These are phyloP conservation scores for Sialia sialis DNA, from an alignment of 2,113 vertebrate genomes.

Conservation along the genomic window DNA sequence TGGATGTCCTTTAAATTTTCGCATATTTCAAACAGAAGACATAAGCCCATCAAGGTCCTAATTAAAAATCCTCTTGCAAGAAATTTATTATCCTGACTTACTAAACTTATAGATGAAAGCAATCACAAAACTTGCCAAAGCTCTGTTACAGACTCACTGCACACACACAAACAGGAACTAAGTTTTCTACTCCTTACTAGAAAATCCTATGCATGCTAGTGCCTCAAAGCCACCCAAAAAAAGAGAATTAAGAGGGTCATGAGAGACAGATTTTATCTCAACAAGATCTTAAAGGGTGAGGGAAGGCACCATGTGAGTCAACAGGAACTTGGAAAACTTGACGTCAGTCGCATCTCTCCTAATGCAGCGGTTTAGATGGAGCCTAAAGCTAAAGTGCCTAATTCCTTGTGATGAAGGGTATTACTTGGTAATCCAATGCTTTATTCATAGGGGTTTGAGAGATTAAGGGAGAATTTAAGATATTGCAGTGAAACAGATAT, in stretches of 20 bases:
- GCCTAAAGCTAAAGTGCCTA: slow-evolving; percentile 41
- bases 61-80: not conserved
- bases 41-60: not conserved
- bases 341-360: not conserved
- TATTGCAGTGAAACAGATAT: slow-evolving; percentile 34
- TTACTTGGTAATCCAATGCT: slow-evolving; percentile 56
- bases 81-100: not conserved
- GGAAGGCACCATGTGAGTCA: not conserved
- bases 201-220: not conserved
- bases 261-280: not conserved
- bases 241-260: not conserved
- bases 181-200: not conserved
- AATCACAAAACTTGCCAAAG: not conserved
- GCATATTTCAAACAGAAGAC: not conserved
- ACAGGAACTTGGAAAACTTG: not conserved
- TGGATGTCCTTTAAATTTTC: not conserved
- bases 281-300: not conserved
- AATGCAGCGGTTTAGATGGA: not conserved
- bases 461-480: slow-evolving; percentile 52
- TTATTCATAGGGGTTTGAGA: slow-evolving; percentile 41
- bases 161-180: not conserved
- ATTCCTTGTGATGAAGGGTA: slow-evolving; percentile 42
- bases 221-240: not conserved
- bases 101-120: not conserved
- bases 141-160: not conserved